Evolutionary conservation across 2,797 vertebrate species (phyloP).

Genomic region (Bradypodion pumilum): DNA sequence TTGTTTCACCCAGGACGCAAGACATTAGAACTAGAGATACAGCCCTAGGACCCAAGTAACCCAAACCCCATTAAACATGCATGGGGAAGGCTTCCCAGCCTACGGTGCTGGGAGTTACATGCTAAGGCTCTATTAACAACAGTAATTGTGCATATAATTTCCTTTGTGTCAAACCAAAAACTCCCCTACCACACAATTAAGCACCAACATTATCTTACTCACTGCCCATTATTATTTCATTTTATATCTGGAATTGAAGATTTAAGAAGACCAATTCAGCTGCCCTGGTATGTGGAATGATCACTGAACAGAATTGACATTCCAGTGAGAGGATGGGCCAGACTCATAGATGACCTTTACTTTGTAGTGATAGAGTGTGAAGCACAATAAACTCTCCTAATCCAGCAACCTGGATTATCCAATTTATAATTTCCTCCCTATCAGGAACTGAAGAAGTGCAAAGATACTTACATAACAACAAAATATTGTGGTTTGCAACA

Average conservation of each 20-base stretch:
- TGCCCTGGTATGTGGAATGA: accelerated
- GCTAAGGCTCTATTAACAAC: slow-evolving; percentile 74
- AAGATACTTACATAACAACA: neutral
- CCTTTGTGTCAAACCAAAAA: slow-evolving; percentile 66
- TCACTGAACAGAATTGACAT: slow-evolving; percentile 2
- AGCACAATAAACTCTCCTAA: neutral
- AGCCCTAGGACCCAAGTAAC: slow-evolving; percentile 70
- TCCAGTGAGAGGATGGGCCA: neutral
- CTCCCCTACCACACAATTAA: slow-evolving; percentile 66
- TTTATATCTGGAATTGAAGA: slow-evolving; percentile 25
- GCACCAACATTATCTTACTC: slow-evolving; percentile 62
- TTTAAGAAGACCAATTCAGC: neutral
- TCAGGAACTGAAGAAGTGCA: neutral
- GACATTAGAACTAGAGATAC: slow-evolving; percentile 65
- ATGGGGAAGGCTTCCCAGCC: slow-evolving; percentile 70
- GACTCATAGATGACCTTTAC: neutral
- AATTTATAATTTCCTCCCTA: neutral
- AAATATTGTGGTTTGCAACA: neutral
- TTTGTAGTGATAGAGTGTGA: neutral
- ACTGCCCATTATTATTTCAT: slow-evolving; percentile 51
- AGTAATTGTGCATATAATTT: slow-evolving; percentile 76
- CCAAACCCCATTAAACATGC: slow-evolving; percentile 75
- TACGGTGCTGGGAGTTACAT: slow-evolving; percentile 75
- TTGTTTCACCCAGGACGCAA: slow-evolving; percentile 69
- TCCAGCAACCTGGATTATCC: neutral